A percentile compares a stretch with the other conserved stretches of the same genome.
phyloP scores from a whole-genome alignment of 2,797 vertebrate genomes.

The Muraenolepis orangiensis region DNA sequence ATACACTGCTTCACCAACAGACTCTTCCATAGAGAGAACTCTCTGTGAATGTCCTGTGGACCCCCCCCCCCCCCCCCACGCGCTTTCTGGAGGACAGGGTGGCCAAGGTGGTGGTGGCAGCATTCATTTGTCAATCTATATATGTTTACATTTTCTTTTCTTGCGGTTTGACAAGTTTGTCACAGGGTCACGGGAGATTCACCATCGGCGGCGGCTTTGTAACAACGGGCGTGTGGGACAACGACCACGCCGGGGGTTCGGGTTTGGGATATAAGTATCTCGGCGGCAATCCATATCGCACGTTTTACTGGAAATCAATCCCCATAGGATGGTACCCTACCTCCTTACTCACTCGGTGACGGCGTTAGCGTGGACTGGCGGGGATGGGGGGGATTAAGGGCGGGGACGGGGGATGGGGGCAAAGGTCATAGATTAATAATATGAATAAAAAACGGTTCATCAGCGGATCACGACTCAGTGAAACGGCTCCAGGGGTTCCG shows the following conservation, averaged over 20 bases:
- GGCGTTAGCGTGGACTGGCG: neutral
- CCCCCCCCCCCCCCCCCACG: constrained; percentile 55
- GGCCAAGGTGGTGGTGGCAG: constrained; percentile 6
- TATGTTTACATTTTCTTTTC: no score
- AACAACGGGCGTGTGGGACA: neutral
- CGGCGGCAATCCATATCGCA: neutral
- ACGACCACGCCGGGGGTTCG: neutral
- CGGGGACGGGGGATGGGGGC: neutral
- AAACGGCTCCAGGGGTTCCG: neutral
- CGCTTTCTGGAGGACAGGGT: constrained; percentile 5
- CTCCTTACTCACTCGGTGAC: neutral
- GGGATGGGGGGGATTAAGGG: no score
- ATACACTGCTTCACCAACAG: constrained; percentile 61
- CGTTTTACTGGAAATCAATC: neutral
- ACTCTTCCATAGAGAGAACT: constrained; percentile 35
- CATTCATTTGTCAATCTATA: neutral
- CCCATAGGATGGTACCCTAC: neutral
- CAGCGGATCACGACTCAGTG: constrained; percentile 33
- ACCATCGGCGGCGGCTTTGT: no score
- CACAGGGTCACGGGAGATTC: neutral
- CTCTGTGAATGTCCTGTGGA: constrained; percentile 30
- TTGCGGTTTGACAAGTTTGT: no score
- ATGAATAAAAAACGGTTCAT: constrained; percentile 40
- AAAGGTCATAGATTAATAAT: neutral
- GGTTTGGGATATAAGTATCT: neutral